Percentiles rank a stretch among this genome's conserved stretches.
phyloP scores from a whole-genome alignment of 2,113 vertebrate species.

The western clawed frog (Xenopus tropicalis) region DNA sequence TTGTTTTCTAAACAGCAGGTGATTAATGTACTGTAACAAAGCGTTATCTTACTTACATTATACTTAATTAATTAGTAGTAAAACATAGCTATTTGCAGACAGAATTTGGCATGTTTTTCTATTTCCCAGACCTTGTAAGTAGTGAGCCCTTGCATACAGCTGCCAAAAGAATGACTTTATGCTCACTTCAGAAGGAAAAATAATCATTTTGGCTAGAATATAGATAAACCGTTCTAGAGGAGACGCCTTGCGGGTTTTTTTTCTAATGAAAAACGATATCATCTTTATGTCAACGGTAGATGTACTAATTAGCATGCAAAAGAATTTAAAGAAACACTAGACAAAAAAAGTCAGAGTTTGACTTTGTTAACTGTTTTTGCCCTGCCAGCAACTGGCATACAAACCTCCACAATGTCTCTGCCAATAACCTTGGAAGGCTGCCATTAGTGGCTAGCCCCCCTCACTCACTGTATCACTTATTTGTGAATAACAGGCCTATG shows the following conservation, averaged over 20 bases:
- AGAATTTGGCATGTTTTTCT: constrained; percentile 42
- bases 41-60: constrained; percentile 40
- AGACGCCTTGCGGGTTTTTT: not conserved
- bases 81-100: constrained; percentile 35
- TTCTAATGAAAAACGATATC: not conserved
- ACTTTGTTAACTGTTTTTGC: no score
- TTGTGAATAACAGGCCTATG: no score
- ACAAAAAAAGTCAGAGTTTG: not conserved
- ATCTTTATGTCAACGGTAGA: not conserved
- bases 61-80: constrained; percentile 39
- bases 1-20: constrained; percentile 35
- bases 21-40: constrained; percentile 41
- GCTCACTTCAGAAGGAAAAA: constrained; percentile 23
- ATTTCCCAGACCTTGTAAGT: constrained; percentile 33
- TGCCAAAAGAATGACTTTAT: constrained; percentile 35
- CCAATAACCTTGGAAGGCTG: no score
- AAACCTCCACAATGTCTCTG: no score
- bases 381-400: no score
- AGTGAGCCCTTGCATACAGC: constrained; percentile 18
- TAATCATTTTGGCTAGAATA: constrained; percentile 31
- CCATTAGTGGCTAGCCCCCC: no score
- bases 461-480: no score
- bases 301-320: not conserved
- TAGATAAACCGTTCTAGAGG: not conserved
- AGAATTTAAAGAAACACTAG: not conserved